phyloP scores from a whole-genome alignment of 2,113 vertebrate species.

The Motacilla tschutschensis region DNA sequence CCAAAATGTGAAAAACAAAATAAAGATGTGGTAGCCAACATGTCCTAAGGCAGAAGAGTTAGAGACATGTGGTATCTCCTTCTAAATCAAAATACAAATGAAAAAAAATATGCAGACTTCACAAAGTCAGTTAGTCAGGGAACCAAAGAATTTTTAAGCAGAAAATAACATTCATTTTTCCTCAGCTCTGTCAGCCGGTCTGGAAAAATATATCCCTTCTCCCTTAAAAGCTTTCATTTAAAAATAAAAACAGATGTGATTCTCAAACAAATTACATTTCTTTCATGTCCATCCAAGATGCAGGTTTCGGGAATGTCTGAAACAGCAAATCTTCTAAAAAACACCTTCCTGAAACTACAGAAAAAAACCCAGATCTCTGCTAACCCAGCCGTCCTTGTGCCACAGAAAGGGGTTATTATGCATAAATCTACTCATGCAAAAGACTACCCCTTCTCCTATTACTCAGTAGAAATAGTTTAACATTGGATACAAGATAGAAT shows the following conservation, averaged over 20 bases:
- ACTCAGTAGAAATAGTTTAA: conserved; percentile 14
- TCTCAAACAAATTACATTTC: background rate
- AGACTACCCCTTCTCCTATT: background rate
- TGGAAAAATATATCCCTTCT: background rate
- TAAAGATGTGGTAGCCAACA: background rate
- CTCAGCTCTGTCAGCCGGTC: background rate
- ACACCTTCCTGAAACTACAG: background rate
- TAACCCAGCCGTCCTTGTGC: background rate
- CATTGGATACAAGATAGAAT: background rate
- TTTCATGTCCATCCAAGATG: background rate
- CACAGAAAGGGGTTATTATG: background rate
- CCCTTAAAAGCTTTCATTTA: background rate
- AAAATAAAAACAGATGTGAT: background rate
- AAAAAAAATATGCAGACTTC: background rate
- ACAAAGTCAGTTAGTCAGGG: background rate
- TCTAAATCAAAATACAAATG: background rate
- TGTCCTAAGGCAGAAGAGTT: background rate
- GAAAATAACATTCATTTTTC: background rate
- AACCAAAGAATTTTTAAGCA: background rate
- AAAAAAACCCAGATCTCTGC: background rate
- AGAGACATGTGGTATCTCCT: background rate
- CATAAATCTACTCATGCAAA: background rate
- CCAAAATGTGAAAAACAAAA: background rate
- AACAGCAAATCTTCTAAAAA: background rate
- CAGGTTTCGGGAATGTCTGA: background rate